Conservation (phyloP, 2,113 vertebrate species). For the Triplophysa tibetana region DNA sequence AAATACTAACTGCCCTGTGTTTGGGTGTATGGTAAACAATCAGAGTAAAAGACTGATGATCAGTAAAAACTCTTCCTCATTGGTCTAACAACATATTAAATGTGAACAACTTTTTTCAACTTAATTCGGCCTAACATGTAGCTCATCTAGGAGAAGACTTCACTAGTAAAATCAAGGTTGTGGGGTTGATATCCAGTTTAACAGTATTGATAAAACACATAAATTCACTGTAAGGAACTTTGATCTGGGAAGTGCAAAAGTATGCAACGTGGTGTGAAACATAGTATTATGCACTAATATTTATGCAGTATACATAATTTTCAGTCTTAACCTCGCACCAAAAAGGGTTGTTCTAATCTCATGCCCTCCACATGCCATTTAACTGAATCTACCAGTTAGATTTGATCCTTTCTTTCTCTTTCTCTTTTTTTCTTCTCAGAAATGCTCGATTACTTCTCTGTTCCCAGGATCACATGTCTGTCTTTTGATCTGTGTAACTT, state of each 20-base stretch:
- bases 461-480: conserved; percentile 63
- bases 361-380: background rate
- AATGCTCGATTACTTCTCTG: conserved; percentile 10
- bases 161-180: no score
- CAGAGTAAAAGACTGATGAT: conserved; percentile 62
- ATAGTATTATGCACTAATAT: no score
- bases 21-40: conserved; percentile 74
- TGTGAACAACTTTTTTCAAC: no score
- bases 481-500: conserved; percentile 28
- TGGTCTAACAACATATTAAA: conserved; percentile 54
- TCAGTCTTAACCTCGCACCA: background rate
- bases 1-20: conserved; percentile 68
- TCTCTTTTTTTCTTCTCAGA: conserved; percentile 8
- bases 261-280: background rate
- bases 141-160: no score
- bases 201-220: no score
- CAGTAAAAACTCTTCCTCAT: conserved; percentile 60
- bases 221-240: background rate
- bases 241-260: background rate
- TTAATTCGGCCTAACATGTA: no score
- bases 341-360: background rate
- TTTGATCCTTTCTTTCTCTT: conserved; percentile 23
- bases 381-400: conserved; percentile 11
- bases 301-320: background rate
- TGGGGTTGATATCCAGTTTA: no score